Evolutionary conservation across 2,888 invertebrate genomes (phyloP), one percentile per base, ranked within the genome.

Genomic region (Notodonta dromedarius): DNA sequence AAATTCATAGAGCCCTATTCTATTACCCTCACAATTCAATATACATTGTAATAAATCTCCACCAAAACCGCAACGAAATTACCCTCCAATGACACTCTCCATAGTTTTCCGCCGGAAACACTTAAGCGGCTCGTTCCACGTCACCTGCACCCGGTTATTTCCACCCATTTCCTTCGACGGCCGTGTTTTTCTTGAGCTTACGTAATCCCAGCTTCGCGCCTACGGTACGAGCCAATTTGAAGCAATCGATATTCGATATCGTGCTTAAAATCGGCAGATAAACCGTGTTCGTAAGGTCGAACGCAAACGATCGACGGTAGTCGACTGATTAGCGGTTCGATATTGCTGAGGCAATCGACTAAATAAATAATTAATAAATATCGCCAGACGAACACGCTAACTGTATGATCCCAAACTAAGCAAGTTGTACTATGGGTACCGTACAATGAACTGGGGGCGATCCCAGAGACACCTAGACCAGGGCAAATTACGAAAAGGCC

Each of bases 181-280:
- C 44, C 66, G 56, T 72, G 70, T 73, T 77, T 78, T 79, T 73
- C 71, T 74, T 63, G 51, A 67, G 63, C 59, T 74, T 70, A 76
- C 67, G 69, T 72, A 79, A 76, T 66, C 70, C 61, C 54, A 58
- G 59, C 65, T 57, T 60, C 46, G 62, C 57, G 69, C 60, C 73
- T 71, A 74, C 74, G 72, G 64, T 70, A 73, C 68, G 70, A 77
- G 71, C 74, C 77, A 77, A 80, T 81, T 79, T 78, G 61, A 58
- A 65, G 57, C 61, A 78, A 82, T 81, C 82, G 66, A 78, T 82
- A 75, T 52, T 51, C 69, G 71, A 73, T 72, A 73, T 65, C 66
- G 55, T 54, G 56, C 51, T 71, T 64, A 57, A 67, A 72, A 69
- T 71, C 60, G 62, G 52, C 62, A 51, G 60, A 60, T 65, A 60